Base-by-base conservation (phyloP, 2,888 invertebrate genomes). In the Mimumesa dahlbomi region DNA sequence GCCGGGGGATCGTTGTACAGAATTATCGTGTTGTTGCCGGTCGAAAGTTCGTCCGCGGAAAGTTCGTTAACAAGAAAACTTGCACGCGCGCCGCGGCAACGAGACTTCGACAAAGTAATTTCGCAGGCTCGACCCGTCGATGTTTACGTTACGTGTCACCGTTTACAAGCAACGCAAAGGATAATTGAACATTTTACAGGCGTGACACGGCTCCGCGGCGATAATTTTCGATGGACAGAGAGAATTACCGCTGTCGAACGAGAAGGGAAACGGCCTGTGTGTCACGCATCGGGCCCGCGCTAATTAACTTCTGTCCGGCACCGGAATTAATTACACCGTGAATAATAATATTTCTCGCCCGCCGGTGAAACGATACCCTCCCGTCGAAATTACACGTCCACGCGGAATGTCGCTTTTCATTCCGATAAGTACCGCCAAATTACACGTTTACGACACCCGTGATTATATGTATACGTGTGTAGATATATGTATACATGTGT, bases 51-150 rank as follows among this genome's bases (percentile, higher is more conserved):
- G 3, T 25, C 3, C 11, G 9, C 9, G 2, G 21, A 13, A 46
- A 56, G 56, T 56, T 56, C 45, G 56, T 56, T 56, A 56, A 56
- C 56, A 56, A 46, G 46, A 56, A n/a, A 46, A 36, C 21, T 56
- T 16, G 25, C 46, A 16, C 18, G 18, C n/a, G n/a, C n/a, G n/a
- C n/a, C n/a, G n/a, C n/a, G n/a, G n/a, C 6, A 48, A 48, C 38
- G 46, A 25, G 25, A 5, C 25, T 25, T 25, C 4, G 25, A 25
- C 7, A 3, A 25, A 25, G 25, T 25, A 40, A 40, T 16, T 40
- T 45, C 36, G 14, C 18, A 25, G 7, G n/a, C n/a, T n/a, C n/a
- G 16, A 22, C 13, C 31, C 29, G 40, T 25, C 7, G 4, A 25
- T 31, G 50, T 36, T 48, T 34, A 18, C 36, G 46, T 22, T 21